Evolutionary conservation across 2,797 vertebrate genomes (phyloP), one percentile per base, ranked within the genome.

Genomic region (Sciurus carolinensis): DNA sequence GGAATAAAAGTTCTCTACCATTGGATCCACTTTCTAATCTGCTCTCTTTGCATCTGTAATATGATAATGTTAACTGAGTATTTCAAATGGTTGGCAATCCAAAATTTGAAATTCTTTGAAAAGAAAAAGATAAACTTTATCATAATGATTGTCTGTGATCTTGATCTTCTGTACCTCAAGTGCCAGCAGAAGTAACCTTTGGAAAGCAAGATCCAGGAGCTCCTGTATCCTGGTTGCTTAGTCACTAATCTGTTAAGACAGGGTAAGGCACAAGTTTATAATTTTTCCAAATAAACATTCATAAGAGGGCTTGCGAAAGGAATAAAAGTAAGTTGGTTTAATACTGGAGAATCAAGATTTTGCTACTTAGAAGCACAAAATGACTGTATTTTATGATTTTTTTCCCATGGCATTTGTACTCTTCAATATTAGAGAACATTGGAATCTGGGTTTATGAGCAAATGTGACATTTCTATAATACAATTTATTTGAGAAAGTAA

Each of bases 401-500:
- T 84, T 52, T 22, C 36, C 18, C 30, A 2, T 30, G 17, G 7
- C 50, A 85, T 82, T 91, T 97, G 66, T 84, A 22, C 30, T 82
- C 52, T 42, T 86, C 33, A 59, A 3, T 12, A 62, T 90, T 79
- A 76, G n/a, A 92, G 62, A 87, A 92, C 7, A 36, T 72, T 52
- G 12, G 22, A 96, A 92, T 47, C n/a, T 79, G 69, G 22, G 17
- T 91, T 97, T 91, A 50, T 67, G 59, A 69, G 72, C 26, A 15
- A 88, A 75, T 88, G 71, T 95, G 94, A 91, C 79, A 90, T 83
- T 97, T 95, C 11, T 44, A 9, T 73, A 93, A 69, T 92, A 93
- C 75, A 87, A 72, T 90, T 93, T 91, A 91, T 94, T 80, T 91
- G 79, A 92, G 64, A 85, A 97, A 93, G 72, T 93, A 94, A 90